These are phyloP conservation scores for Heterotis niloticus DNA, from an alignment of 2,113 vertebrate species.

Conservation along the genomic window DNA sequence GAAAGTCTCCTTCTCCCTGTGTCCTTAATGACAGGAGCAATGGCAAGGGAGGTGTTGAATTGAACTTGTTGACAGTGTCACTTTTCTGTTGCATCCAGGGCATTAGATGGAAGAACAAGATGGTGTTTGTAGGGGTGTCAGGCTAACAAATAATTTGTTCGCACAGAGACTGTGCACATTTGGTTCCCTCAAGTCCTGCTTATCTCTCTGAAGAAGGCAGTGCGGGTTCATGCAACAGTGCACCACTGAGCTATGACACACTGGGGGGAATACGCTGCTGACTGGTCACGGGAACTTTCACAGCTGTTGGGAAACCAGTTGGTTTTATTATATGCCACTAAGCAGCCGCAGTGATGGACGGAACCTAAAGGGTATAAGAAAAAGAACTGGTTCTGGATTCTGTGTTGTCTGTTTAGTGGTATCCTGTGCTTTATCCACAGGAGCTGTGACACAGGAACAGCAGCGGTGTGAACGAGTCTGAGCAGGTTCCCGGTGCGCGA, in stretches of 20 bases:
- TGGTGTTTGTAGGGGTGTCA: constrained; percentile 4
- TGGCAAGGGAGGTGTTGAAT: constrained; percentile 1
- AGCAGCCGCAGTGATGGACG: too few relatives aligned
- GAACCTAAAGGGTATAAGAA: too few relatives aligned
- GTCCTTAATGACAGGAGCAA: neutral
- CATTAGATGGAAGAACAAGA: neutral
- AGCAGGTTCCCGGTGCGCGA: constrained; percentile 44
- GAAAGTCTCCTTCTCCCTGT: neutral
- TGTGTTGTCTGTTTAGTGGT: neutral
- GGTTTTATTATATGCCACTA: too few relatives aligned
- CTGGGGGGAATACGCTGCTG: too few relatives aligned
- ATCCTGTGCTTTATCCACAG: constrained; percentile 33
- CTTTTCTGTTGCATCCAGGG: neutral
- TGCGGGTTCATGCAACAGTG: too few relatives aligned
- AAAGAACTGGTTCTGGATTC: neutral
- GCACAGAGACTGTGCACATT: too few relatives aligned
- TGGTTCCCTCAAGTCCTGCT: too few relatives aligned
- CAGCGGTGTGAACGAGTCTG: constrained; percentile 39
- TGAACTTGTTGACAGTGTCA: neutral
- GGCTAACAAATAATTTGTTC: too few relatives aligned
- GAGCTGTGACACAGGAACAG: constrained; percentile 27
- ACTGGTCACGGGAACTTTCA: too few relatives aligned
- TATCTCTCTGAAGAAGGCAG: too few relatives aligned
- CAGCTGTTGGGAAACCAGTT: too few relatives aligned
- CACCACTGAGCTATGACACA: too few relatives aligned